phyloP scores from a whole-genome alignment of 2,113 vertebrate genomes.

The Fregata magnificens region DNA sequence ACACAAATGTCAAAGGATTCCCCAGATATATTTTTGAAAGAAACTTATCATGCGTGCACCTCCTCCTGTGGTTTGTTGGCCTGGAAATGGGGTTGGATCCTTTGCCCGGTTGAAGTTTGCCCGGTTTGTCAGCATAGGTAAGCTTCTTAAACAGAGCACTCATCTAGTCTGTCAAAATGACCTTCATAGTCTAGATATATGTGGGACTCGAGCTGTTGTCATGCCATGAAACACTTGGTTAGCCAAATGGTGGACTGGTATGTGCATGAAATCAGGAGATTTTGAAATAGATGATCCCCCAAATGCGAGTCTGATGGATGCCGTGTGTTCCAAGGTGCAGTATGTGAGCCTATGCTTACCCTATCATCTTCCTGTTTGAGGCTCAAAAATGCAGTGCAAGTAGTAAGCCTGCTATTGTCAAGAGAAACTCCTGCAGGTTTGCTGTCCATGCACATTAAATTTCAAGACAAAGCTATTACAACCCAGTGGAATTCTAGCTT shows the following conservation, averaged over 20 bases:
- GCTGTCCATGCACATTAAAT: not conserved
- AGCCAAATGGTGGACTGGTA: not conserved
- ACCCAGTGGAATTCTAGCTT: not conserved
- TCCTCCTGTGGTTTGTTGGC: not conserved
- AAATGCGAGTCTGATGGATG: not conserved
- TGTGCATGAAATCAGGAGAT: not conserved
- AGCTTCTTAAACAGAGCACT: not conserved
- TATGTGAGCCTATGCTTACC: not conserved
- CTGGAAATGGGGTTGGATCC: not conserved
- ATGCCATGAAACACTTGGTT: not conserved
- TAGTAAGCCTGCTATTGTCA: not conserved
- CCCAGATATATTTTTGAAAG: not conserved
- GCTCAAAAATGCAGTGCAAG: not conserved
- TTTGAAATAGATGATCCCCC: not conserved
- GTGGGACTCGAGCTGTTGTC: not conserved
- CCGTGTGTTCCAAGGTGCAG: not conserved
- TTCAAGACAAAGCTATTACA: not conserved
- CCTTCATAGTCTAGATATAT: not conserved
- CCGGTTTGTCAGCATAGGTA: rapidly evolving
- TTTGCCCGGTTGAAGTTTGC: not conserved
- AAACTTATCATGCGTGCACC: not conserved
- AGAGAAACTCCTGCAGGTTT: conserved; percentile 2
- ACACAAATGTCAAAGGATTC: not conserved
- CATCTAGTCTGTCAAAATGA: not conserved
- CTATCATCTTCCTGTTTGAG: not conserved